Percentiles rank a stretch among this genome's conserved stretches.
phyloP scores from a whole-genome alignment of 92 coral and sea anemone species.

The Plumapathes pennacea region DNA sequence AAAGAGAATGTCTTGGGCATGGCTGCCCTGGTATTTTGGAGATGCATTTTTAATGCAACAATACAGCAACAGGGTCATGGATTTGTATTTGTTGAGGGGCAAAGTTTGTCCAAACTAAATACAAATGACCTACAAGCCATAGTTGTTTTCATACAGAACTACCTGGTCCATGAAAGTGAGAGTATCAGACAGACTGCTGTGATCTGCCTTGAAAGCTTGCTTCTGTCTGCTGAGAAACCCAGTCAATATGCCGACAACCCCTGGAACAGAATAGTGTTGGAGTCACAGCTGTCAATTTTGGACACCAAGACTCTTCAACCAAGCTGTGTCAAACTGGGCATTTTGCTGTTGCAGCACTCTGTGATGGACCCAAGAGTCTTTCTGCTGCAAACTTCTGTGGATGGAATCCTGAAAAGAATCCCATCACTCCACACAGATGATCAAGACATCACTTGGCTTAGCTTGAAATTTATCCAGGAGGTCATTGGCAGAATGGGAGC shows the following conservation, averaged over 20 bases:
- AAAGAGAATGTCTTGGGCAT: conserved; percentile 18
- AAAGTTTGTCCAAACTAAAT: background rate
- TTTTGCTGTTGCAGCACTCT: conserved; percentile 38
- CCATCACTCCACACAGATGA: conserved; percentile 24
- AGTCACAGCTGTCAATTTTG: conserved; percentile 31
- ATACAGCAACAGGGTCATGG: background rate
- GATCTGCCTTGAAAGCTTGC: conserved; percentile 66
- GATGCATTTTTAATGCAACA: conserved; percentile 8
- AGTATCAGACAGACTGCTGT: conserved; percentile 61
- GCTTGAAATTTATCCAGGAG: too few species aligned
- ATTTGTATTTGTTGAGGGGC: background rate
- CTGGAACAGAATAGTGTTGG: conserved; percentile 70
- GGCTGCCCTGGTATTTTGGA: conserved; percentile 49
- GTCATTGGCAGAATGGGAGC: too few species aligned
- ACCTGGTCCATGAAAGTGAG: conserved; percentile 64
- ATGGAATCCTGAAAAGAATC: conserved; percentile 18
- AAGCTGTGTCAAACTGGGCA: conserved; percentile 44
- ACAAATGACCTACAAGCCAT: conserved; percentile 45
- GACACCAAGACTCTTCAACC: conserved; percentile 17
- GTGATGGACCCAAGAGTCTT: too few species aligned
- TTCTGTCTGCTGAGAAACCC: conserved; percentile 31
- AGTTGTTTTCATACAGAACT: conserved; percentile 77
- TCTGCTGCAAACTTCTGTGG: conserved; percentile 27
- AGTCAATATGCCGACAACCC: conserved; percentile 36
- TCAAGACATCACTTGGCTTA: conserved; percentile 13